Evolutionary conservation across 1,140 invertebrate species (phyloP).

Genomic region (Drosophila murphyi): DNA sequence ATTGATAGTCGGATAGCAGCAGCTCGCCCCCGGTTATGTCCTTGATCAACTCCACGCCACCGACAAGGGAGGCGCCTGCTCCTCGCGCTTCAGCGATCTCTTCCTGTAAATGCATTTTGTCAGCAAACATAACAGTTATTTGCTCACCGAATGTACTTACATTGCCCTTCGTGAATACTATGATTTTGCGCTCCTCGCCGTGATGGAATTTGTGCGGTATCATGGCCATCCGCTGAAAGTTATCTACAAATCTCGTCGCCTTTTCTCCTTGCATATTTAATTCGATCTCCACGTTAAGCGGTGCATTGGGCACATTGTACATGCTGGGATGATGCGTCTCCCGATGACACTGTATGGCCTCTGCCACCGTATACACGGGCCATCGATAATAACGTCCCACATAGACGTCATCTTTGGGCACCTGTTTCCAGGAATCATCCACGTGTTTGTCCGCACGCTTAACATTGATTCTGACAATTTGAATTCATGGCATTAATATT

Average conservation of each 20-base stretch:
- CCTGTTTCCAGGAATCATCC: conserved; percentile 86
- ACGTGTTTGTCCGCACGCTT: conserved; percentile 84
- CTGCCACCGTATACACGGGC: conserved; percentile 88
- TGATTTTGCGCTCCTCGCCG: conserved; percentile 87
- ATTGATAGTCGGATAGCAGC: conserved; percentile 89
- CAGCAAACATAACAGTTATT: not conserved
- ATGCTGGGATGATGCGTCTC: conserved; percentile 92
- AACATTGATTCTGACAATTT: conserved; percentile 62
- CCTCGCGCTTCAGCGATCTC: conserved; percentile 86
- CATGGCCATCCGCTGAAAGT: conserved; percentile 87
- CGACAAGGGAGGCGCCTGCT: conserved; percentile 89
- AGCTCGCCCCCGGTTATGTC: conserved; percentile 90
- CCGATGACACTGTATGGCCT: conserved; percentile 90
- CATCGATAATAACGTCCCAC: conserved; percentile 86
- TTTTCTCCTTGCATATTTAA: conserved; percentile 88
- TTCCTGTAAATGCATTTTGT: conserved; percentile 72
- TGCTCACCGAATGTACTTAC: conserved; percentile 34
- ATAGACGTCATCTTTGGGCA: conserved; percentile 89
- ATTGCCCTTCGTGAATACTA: conserved; percentile 89
- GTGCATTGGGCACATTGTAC: conserved; percentile 89
- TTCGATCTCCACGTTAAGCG: conserved; percentile 88
- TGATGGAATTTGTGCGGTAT: conserved; percentile 89
- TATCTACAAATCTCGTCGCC: conserved; percentile 87
- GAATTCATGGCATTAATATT: not conserved
- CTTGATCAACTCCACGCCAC: conserved; percentile 90